These are phyloP conservation scores for Oasisia sp. DNA, from an alignment of 2,888 invertebrate genomes.

Conservation along the genomic window DNA sequence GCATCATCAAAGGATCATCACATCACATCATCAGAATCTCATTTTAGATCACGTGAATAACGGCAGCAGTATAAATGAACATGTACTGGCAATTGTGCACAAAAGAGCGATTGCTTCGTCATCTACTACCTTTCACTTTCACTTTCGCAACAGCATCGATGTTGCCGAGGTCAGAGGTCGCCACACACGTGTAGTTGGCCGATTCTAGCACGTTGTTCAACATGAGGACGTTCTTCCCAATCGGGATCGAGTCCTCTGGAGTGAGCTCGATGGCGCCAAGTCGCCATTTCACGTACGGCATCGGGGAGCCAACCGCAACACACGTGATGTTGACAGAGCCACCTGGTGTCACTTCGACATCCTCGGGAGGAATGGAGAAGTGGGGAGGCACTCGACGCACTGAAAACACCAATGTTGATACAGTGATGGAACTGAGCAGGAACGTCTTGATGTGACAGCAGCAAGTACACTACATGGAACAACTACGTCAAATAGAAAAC, in stretches of 20 bases:
- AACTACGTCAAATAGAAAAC: too few species aligned
- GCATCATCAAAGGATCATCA: background rate
- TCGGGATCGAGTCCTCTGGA: constrained; percentile 74
- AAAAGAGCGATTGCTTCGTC: constrained; percentile 42
- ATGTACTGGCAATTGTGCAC: background rate
- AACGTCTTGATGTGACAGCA: too few species aligned
- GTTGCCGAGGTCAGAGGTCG: constrained; percentile 91
- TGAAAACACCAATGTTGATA: constrained; percentile 65
- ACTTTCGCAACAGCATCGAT: constrained; percentile 89
- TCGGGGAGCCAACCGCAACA: constrained; percentile 96
- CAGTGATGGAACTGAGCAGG: background rate
- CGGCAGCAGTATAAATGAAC: background rate
- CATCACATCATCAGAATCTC: background rate
- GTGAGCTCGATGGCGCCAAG: constrained; percentile 74
- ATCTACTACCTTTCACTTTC: constrained; percentile 84
- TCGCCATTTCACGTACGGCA: constrained; percentile 88
- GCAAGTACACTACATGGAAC: too few species aligned
- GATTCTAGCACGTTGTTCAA: constrained; percentile 89
- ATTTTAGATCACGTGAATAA: background rate
- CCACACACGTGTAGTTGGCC: constrained; percentile 96
- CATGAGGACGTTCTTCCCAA: constrained; percentile 83
- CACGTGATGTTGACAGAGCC: constrained; percentile 92
- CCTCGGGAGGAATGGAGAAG: constrained; percentile 91
- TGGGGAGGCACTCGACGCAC: constrained; percentile 94
- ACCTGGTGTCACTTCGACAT: constrained; percentile 91